Conservation (phyloP, 2,888 invertebrate genomes). For the Drosophila falleni region DNA sequence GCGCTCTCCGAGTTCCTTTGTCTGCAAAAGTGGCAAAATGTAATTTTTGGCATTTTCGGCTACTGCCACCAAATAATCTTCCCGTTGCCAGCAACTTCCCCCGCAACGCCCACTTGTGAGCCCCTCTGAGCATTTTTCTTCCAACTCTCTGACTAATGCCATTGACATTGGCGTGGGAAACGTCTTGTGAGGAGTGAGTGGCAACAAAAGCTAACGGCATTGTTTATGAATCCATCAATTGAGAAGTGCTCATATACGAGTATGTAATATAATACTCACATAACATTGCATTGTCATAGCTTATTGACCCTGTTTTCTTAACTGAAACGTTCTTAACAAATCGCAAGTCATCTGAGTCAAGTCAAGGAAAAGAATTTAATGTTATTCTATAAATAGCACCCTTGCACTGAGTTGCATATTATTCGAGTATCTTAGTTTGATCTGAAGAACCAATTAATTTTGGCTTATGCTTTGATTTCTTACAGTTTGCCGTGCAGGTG, state of each 20-base stretch:
- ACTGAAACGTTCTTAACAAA: constrained; percentile 8
- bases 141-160: constrained; percentile 37
- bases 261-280: constrained; percentile 5
- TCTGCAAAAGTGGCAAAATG: constrained; percentile 78
- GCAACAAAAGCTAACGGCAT: constrained; percentile 54
- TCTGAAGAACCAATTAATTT: constrained; percentile 32
- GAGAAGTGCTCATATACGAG: constrained; percentile 23
- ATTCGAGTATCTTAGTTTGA: constrained; percentile 1
- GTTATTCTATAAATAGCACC: background rate
- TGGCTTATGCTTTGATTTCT: constrained; percentile 21
- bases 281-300: constrained; percentile 28
- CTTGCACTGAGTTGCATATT: background rate
- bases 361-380: background rate
- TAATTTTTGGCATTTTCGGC: constrained; percentile 78
- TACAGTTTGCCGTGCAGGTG: constrained; percentile 21
- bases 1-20: constrained; percentile 46
- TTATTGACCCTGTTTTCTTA: constrained; percentile 11
- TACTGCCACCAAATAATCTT: constrained; percentile 43
- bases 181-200: constrained; percentile 50
- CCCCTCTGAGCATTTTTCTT: background rate
- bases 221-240: constrained; percentile 57
- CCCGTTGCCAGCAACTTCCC: constrained; percentile 17
- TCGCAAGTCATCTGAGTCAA: constrained; percentile 7
- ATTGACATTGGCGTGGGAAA: constrained; percentile 44
- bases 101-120: constrained; percentile 28